phyloP scores from a whole-genome alignment of 2,113 vertebrate species.

The Ctenomys sociabilis region DNA sequence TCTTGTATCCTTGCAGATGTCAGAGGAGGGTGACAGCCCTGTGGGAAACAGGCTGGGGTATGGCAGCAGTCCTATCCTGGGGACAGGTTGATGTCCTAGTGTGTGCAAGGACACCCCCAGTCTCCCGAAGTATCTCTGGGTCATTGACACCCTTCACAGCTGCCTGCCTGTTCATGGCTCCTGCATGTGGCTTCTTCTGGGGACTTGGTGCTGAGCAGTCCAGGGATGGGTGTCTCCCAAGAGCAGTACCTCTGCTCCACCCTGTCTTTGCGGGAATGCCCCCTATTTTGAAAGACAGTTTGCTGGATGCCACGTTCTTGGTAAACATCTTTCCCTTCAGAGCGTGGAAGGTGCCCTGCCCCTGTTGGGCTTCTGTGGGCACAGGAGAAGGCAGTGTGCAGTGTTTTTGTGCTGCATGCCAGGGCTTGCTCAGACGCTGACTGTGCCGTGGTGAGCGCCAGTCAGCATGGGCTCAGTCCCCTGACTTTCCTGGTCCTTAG shows the following conservation, averaged over 20 bases:
- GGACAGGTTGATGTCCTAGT: neutral
- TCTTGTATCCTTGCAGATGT: neutral
- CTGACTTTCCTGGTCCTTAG: neutral
- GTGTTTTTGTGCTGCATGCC: neutral
- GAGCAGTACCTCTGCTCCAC: neutral
- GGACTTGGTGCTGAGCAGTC: neutral
- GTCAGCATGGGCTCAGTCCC: no score
- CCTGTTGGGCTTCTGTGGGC: neutral
- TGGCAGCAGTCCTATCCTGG: no score
- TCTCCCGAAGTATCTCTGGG: neutral
- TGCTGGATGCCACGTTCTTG: rapidly evolving
- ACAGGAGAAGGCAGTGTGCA: neutral
- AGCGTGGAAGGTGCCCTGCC: rapidly evolving
- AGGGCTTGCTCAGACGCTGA: neutral
- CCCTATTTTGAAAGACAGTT: neutral
- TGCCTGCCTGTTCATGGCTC: no score
- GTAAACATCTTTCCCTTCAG: neutral
- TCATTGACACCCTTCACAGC: neutral
- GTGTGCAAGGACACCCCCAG: neutral
- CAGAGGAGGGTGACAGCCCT: neutral
- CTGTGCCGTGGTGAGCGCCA: neutral
- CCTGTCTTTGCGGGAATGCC: neutral
- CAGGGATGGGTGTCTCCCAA: neutral
- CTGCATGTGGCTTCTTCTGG: no score
- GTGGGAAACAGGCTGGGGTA: rapidly evolving